Evolutionary conservation across 2,113 vertebrate genomes (phyloP).

Genomic region (Odocoileus hemionus): DNA sequence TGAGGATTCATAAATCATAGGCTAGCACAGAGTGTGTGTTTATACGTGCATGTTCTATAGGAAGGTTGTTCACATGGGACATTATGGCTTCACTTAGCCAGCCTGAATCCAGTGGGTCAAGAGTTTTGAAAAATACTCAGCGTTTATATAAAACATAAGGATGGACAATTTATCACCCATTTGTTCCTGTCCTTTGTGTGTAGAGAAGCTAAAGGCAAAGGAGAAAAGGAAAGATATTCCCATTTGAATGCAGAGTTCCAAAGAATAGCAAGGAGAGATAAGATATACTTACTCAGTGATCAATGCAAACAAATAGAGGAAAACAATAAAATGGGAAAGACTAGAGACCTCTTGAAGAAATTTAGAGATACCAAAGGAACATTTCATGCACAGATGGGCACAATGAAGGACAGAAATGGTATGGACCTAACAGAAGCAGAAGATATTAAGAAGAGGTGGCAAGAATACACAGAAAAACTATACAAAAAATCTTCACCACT

Average conservation of each 20-base stretch:
- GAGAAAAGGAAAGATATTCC: neutral
- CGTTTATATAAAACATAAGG: neutral
- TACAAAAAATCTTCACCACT: neutral
- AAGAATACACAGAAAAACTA: neutral
- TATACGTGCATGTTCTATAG: neutral
- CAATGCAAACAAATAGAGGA: neutral
- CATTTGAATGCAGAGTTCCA: neutral
- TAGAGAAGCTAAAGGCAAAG: neutral
- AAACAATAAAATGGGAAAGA: neutral
- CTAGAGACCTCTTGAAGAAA: neutral
- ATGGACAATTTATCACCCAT: neutral
- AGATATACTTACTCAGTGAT: neutral
- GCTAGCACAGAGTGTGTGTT: too few species aligned
- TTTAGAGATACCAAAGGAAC: neutral
- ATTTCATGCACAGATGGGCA: neutral
- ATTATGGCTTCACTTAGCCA: neutral
- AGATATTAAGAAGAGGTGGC: neutral
- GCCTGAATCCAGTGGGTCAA: neutral
- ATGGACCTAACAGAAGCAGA: neutral
- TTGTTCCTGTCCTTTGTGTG: neutral
- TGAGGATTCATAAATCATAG: neutral
- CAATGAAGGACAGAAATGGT: neutral
- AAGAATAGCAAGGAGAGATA: neutral
- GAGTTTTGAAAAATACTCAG: neutral
- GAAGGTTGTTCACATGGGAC: neutral